Base-by-base conservation (phyloP, 2,888 invertebrate genomes). In the Trissolcus japonicus region DNA sequence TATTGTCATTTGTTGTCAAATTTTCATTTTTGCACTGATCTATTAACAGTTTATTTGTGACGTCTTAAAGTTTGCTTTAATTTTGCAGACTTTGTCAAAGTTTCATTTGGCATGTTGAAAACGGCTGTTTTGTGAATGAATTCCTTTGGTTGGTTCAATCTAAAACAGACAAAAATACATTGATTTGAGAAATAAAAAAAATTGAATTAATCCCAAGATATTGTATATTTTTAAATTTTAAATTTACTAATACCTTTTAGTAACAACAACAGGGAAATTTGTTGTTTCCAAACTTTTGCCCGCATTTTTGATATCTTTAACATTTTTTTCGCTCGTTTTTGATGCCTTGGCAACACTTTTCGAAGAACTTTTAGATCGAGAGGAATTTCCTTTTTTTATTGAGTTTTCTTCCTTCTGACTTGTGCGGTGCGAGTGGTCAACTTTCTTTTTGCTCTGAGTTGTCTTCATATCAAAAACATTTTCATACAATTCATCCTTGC, bases 41-140 rank as follows among this genome's bases (percentile, higher is more conserved):
- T 19, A 19, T 2, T 19, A 19, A 19, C 19, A 19, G 19, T 19
- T n/a, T 19, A 19, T 7, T 19, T 83, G 80, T 13, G 85, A 84
- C n/a, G 83, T 80, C 68, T 83, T 84, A 1, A 79, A 57, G 62
- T 83, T 83, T 63, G 35, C 6, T 84, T 86, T 11, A 61, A 48
- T 53, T 82, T 84, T 14, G 62, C 62, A 4, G 84, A 80, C 41
- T 83, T 86, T 4, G 83, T 80, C 14, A 86, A 76, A 48, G 84
- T 83, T 79, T 86, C 85, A 72, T 86, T 86, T 74, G 83, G 85
- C 85, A 86, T 86, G 62, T 86, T 86, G 57, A 81, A 86, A 35
- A 86, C 82, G n/a, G 85, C 86, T 1, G 86, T 86, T 63, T 85
- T 82, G 67, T 86, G 84, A n/a, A 86, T 85, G 40, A 86, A 84